Evolutionary conservation across 2,888 invertebrate genomes (phyloP), one percentile per base, ranked within the genome.

Genomic region (Dermolepida albohirtum): DNA sequence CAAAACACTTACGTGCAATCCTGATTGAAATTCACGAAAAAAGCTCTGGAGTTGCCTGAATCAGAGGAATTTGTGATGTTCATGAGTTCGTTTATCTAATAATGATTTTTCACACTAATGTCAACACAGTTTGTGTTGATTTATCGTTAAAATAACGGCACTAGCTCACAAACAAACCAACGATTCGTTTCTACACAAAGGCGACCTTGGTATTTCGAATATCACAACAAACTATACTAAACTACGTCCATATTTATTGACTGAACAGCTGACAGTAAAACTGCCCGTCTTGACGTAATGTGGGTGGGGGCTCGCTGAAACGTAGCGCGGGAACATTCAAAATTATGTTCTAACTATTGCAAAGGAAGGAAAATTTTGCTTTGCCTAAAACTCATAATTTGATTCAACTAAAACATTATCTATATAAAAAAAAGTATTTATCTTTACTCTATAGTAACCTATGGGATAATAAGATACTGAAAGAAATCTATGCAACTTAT

Each of bases 21-120:
- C 85, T 98, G 97, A 85, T 98, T 98, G 84, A 98, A 98, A 86
- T 96, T 96, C 78, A 97, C 96, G 85, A 95, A 96, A 85, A 94
- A 92, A 84, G 92, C 92, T 85, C 92, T 93, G 85, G 90, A 73
- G 74, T 78, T 90, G 86, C 91, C 89, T 82, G 91, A 86, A 85
- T 92, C 92, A 83, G 90, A 89, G 81, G 89, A 88, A 85, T 88
- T 90, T 88, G 91, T 89, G 87, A 92, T 90, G 91, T 90, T 93
- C 93, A 93, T 93, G 87, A 90, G 66, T 67, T 40, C 66, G 50
- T 63, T 87, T 82, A 47, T 27, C 50, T 65, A 64, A 47, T 49
- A 44, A 67, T 70, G 71, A 72, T 72, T 73, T 74, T 74, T 62
- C 66, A 54, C 71, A 71, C 70, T 73, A 68, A 65, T 71, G 70